These are phyloP conservation scores for Euproctis similis DNA, from an alignment of 2,888 invertebrate species.

Conservation along the genomic window DNA sequence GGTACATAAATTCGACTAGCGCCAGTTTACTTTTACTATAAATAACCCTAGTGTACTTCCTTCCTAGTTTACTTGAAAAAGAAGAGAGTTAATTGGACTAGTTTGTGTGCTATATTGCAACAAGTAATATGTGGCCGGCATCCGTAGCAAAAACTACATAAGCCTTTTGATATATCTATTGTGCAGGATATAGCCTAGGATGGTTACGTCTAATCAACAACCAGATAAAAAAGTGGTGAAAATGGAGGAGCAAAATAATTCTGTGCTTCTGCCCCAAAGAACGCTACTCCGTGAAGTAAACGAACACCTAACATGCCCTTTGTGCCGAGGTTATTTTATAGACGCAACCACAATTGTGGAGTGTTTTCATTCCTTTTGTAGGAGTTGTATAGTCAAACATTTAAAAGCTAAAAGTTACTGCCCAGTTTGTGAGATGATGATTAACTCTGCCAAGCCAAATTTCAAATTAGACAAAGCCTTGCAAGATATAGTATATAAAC, in stretches of 20 bases:
- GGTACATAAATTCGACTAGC: too few species aligned
- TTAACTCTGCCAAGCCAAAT: constrained; percentile 94
- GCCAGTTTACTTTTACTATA: too few species aligned
- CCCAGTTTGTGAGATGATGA: constrained; percentile 94
- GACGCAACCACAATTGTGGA: constrained; percentile 97
- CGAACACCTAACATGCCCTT: constrained; percentile 90
- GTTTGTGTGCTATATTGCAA: too few species aligned
- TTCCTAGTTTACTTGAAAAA: too few species aligned
- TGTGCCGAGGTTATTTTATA: constrained; percentile 95
- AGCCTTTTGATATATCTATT: constrained; percentile 13
- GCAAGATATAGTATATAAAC: constrained; percentile 96
- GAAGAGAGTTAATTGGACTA: too few species aligned
- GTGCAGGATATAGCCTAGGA: constrained; percentile 41
- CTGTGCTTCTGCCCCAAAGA: constrained; percentile 73
- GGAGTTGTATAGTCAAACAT: constrained; percentile 94
- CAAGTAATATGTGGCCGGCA: too few species aligned
- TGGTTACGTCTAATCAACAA: constrained; percentile 71
- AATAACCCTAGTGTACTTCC: too few species aligned
- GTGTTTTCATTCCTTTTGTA: constrained; percentile 97
- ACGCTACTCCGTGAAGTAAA: constrained; percentile 86
- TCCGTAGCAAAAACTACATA: constrained; percentile 34
- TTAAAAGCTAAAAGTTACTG: constrained; percentile 90
- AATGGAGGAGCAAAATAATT: constrained; percentile 61
- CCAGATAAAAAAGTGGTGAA: constrained; percentile 68
- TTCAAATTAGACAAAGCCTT: constrained; percentile 94